Evolutionary conservation across 2,113 vertebrate species (phyloP).

Genomic region (Cinclus cinclus): DNA sequence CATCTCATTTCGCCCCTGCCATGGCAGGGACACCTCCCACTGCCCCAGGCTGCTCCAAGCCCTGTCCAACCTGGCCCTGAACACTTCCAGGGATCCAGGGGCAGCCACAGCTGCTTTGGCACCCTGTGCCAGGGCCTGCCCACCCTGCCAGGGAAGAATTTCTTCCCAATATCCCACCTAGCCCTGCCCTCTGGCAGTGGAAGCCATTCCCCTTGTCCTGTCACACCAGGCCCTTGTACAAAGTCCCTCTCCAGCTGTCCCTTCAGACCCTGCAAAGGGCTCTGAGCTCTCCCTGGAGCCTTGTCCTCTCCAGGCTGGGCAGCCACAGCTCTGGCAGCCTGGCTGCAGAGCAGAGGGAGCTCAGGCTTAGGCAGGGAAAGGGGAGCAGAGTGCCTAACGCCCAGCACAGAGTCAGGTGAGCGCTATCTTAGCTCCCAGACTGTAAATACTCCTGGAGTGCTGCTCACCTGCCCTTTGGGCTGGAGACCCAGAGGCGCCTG

Average conservation of each 20-base stretch:
- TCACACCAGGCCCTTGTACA: accelerated
- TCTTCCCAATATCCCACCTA: neutral
- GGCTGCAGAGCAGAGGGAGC: neutral
- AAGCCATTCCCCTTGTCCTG: neutral
- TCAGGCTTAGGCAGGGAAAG: neutral
- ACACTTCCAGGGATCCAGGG: neutral
- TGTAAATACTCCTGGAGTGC: neutral
- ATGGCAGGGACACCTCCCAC: neutral
- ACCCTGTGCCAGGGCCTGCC: neutral
- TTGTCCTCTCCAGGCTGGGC: neutral
- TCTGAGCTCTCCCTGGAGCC: neutral
- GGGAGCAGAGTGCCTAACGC: neutral
- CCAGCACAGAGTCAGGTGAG: accelerated
- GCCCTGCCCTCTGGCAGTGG: neutral
- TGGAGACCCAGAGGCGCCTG: neutral
- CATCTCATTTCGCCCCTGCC: neutral
- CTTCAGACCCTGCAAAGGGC: neutral
- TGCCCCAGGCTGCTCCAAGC: neutral
- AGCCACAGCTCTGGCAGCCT: neutral
- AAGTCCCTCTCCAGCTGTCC: neutral
- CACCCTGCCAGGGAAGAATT: neutral
- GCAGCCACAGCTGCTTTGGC: neutral
- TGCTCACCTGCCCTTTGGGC: accelerated
- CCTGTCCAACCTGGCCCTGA: accelerated
- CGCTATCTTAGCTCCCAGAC: neutral